These are phyloP conservation scores for Pelodytes ibericus DNA, from an alignment of 2,797 vertebrate genomes.

Conservation along the genomic window DNA sequence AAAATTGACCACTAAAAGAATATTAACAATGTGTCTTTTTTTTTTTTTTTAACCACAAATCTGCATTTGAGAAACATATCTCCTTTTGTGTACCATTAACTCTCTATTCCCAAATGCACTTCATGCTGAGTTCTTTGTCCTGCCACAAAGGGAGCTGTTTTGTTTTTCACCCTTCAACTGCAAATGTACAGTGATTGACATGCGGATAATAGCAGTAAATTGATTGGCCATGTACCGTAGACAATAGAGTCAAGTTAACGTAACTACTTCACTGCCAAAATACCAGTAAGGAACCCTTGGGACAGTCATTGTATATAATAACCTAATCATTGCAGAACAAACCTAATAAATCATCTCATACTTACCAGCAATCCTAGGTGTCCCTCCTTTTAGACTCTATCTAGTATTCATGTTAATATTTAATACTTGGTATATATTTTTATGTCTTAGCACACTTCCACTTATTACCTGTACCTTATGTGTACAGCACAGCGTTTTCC, in stretches of 20 bases:
- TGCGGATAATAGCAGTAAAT: not conserved
- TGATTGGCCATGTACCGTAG: not conserved
- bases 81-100: conserved; percentile 27
- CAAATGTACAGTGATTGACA: conserved; percentile 1
- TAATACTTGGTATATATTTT: too few species aligned
- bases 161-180: conserved; percentile 14
- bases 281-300: not conserved
- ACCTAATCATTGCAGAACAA: too few species aligned
- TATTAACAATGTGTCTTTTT: too few species aligned
- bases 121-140: conserved; percentile 17
- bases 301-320: too few species aligned
- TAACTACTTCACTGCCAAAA: conserved; percentile 4
- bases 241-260: not conserved
- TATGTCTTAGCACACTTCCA: too few species aligned
- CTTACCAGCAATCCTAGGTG: too few species aligned
- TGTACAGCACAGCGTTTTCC: too few species aligned
- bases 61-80: too few species aligned
- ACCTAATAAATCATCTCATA: too few species aligned
- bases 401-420: too few species aligned
- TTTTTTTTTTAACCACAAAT: not conserved
- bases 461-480: too few species aligned
- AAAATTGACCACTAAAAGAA: not conserved
- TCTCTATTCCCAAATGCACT: conserved; percentile 1
- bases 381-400: too few species aligned
- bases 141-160: conserved; percentile 10